phyloP scores from a whole-genome alignment of 2,888 invertebrate species.

The Epinotia bilunana region DNA sequence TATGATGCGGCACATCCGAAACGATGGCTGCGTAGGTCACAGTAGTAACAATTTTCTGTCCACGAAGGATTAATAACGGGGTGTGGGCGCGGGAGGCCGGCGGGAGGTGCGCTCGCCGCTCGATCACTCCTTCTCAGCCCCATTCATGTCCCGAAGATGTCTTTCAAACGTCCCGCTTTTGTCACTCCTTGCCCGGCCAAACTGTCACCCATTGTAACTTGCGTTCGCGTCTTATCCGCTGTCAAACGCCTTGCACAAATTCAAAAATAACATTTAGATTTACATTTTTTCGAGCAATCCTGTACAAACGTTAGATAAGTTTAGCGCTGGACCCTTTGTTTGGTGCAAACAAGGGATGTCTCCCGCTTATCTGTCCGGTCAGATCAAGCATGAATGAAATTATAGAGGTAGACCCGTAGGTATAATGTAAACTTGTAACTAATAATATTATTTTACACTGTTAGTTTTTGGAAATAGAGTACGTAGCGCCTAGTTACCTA shows the following conservation, averaged over 20 bases:
- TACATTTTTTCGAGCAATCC: conserved; percentile 73
- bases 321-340: conserved; percentile 77
- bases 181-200: conserved; percentile 70
- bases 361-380: conserved; percentile 73
- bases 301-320: conserved; percentile 81
- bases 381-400: conserved; percentile 65
- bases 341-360: conserved; percentile 79
- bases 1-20: background rate
- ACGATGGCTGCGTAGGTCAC: background rate
- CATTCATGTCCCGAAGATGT: conserved; percentile 72
- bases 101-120: conserved; percentile 56
- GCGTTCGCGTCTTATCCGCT: conserved; percentile 70
- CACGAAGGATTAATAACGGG: conserved; percentile 64
- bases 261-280: conserved; percentile 79
- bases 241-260: conserved; percentile 84
- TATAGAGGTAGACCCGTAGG: conserved; percentile 50
- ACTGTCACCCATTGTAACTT: conserved; percentile 78
- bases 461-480: conserved; percentile 7
- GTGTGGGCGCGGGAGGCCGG: conserved; percentile 49
- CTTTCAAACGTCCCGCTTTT: conserved; percentile 77
- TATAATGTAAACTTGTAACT: conserved; percentile 46
- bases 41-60: conserved; percentile 37
- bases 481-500: background rate
- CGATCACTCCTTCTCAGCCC: conserved; percentile 81
- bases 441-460: conserved; percentile 47